Percentiles rank a stretch among this genome's conserved stretches.
Conservation (phyloP, 2,888 invertebrate genomes). For the Tetramorium bicarinatum region DNA sequence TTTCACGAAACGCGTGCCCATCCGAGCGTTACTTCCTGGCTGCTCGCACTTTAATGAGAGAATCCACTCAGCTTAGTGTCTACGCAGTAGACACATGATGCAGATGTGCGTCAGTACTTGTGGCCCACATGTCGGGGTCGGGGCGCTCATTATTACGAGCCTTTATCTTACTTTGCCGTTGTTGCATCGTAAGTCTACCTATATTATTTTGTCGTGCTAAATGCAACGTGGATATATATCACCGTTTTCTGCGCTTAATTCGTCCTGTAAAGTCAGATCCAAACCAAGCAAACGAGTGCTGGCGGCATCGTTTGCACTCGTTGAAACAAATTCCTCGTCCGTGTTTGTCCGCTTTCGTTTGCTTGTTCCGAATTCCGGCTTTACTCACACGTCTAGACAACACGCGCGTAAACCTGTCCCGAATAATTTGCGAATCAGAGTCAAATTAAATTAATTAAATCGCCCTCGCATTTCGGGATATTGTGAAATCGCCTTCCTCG, state of each 20-base stretch:
- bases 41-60: conserved; percentile 73
- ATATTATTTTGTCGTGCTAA: conserved; percentile 72
- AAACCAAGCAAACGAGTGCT: neutral
- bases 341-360: neutral
- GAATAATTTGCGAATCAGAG: neutral
- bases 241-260: conserved; percentile 63
- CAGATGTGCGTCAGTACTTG: conserved; percentile 79
- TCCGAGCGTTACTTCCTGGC: conserved; percentile 52
- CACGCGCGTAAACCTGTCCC: conserved; percentile 20
- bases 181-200: conserved; percentile 66
- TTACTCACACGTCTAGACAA: neutral
- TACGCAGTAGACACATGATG: conserved; percentile 62
- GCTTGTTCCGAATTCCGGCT: neutral
- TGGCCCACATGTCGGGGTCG: conserved; percentile 84
- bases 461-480: conserved; percentile 23
- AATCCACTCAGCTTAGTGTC: conserved; percentile 52
- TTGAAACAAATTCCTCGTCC: neutral
- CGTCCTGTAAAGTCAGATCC: conserved; percentile 48
- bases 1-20: conserved; percentile 40
- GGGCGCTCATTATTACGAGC: conserved; percentile 82
- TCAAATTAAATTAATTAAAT: conserved; percentile 25
- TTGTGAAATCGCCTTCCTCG: neutral
- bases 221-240: conserved; percentile 76
- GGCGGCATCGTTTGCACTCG: neutral
- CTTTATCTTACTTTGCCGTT: conserved; percentile 76